Evolutionary conservation across 2,113 vertebrate genomes (phyloP).

Genomic region (Damaliscus lunatus): DNA sequence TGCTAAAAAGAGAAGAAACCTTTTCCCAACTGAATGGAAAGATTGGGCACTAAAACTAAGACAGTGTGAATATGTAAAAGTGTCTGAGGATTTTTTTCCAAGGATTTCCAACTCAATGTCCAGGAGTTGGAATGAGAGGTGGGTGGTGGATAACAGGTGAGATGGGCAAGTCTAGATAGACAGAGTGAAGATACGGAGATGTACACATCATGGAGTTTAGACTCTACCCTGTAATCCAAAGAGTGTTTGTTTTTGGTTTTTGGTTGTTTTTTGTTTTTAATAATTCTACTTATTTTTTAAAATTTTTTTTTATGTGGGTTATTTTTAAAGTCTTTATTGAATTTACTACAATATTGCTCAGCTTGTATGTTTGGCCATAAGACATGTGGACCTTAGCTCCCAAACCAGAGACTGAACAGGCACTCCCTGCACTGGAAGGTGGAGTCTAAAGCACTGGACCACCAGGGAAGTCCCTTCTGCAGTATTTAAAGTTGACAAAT

Average conservation of each 20-base stretch:
- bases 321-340: neutral
- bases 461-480: neutral
- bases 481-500: neutral
- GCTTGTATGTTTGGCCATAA: neutral
- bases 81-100: neutral
- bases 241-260: neutral
- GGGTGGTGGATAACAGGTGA: neutral
- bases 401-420: neutral
- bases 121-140: neutral
- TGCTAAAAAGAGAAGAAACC: neutral
- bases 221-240: neutral
- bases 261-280: neutral
- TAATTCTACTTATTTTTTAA: neutral
- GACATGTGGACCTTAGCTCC: neutral
- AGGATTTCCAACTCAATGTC: neutral
- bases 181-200: rapidly evolving
- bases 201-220: rapidly evolving
- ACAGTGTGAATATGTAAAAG: neutral
- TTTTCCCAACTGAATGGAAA: neutral
- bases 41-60: neutral
- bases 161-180: rapidly evolving
- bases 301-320: neutral
- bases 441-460: neutral
- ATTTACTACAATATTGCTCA: neutral
- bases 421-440: neutral